These are phyloP conservation scores for Catharus ustulatus DNA, from an alignment of 2,797 vertebrate genomes.

Conservation along the genomic window DNA sequence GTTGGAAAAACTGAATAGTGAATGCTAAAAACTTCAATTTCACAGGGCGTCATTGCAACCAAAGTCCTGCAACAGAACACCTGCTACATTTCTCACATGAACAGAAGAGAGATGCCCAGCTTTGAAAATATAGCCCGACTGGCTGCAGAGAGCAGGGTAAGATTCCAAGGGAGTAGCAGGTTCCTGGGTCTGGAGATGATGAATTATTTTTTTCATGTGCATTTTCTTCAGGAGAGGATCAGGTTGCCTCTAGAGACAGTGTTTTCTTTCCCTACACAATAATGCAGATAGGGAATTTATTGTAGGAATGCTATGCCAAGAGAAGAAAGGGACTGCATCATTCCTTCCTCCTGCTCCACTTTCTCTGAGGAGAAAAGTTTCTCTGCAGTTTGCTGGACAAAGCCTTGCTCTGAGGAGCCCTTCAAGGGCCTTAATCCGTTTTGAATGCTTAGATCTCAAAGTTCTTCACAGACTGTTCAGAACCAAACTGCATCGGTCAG, in stretches of 20 bases:
- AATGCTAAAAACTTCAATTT: not conserved
- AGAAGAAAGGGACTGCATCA: too few relatives aligned
- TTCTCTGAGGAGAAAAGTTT: not conserved
- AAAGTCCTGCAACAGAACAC: slow-evolving; percentile 5
- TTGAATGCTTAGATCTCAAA: too few relatives aligned
- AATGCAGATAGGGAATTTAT: not conserved
- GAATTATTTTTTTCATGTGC: fast-evolving
- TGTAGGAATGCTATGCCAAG: too few relatives aligned
- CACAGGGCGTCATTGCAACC: slow-evolving; percentile 62
- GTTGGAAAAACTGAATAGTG: fast-evolving
- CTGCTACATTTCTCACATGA: slow-evolving; percentile 72
- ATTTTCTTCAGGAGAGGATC: fast-evolving
- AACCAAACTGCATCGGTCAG: not conserved
- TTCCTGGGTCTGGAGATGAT: too few relatives aligned
- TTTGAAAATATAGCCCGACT: not conserved
- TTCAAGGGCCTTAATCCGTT: not conserved
- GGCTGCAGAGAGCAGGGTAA: slow-evolving; percentile 68
- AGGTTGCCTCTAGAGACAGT: not conserved
- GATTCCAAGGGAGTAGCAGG: not conserved
- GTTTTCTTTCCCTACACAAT: too few relatives aligned
- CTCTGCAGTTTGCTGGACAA: not conserved
- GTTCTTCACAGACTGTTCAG: not conserved
- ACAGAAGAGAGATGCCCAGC: slow-evolving; percentile 47
- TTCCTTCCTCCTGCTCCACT: too few relatives aligned
- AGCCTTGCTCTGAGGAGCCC: not conserved